A percentile compares a stretch with the other conserved stretches of the same genome.
phyloP scores from a whole-genome alignment of 2,797 vertebrate species.

The Parauchenoglanis punctatus region DNA sequence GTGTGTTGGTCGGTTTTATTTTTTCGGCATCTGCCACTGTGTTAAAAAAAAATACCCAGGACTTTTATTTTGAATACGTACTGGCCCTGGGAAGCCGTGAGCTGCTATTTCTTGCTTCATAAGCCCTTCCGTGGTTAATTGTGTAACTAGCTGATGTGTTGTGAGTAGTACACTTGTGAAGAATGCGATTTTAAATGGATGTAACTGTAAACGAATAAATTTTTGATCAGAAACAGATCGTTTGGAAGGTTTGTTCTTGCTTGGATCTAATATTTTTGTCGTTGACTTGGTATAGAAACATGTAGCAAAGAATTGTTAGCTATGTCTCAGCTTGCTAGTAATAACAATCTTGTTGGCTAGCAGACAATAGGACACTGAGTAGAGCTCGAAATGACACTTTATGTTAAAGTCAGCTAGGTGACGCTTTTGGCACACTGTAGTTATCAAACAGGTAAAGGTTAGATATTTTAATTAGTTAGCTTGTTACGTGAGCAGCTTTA shows the following conservation, averaged over 20 bases:
- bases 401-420: background rate
- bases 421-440: background rate
- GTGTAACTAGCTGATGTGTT: conserved; percentile 26
- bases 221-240: conserved; percentile 37
- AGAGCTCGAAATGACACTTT: background rate
- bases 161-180: conserved; percentile 17
- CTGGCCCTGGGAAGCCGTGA: rapidly evolving
- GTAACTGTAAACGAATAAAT: conserved; percentile 47
- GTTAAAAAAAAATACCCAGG: background rate
- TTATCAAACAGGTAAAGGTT: background rate
- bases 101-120: conserved; percentile 20
- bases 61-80: conserved; percentile 53
- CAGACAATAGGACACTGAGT: conserved; percentile 8
- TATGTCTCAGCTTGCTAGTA: background rate
- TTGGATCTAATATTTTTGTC: background rate
- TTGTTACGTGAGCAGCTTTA: background rate
- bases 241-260: conserved; percentile 54
- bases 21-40: background rate
- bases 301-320: background rate
- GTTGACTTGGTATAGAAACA: background rate
- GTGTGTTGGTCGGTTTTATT: background rate
- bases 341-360: background rate
- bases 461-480: background rate
- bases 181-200: conserved; percentile 32
- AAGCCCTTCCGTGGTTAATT: background rate